Percentiles rank a stretch among this genome's conserved stretches.
Conservation (phyloP, 2,113 vertebrate species). For the Circaetus gallicus region DNA sequence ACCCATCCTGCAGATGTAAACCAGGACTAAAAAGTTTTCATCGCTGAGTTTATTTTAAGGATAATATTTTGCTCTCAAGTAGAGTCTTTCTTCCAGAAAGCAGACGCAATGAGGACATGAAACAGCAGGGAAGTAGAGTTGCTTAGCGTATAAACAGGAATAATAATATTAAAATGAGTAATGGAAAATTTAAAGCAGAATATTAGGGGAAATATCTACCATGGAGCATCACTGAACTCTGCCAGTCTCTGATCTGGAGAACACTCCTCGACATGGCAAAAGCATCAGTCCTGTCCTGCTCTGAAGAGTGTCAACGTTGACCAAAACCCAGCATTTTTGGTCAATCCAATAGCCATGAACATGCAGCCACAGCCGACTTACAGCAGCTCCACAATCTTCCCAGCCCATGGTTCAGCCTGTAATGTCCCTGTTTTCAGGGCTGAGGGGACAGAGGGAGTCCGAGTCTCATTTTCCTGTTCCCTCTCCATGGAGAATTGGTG, state of each 20-base stretch:
- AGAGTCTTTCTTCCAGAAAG: neutral
- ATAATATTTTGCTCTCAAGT: neutral
- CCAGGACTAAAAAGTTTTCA: neutral
- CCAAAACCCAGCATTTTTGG: neutral
- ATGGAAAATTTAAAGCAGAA: neutral
- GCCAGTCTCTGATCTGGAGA: neutral
- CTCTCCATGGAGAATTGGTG: accelerated
- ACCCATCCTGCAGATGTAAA: neutral
- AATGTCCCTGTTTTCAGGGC: neutral
- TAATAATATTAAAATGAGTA: slow-evolving; percentile 1
- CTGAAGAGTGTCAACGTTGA: too few species aligned
- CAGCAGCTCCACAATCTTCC: neutral
- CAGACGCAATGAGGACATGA: slow-evolving; percentile 13
- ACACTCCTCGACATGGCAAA: accelerated
- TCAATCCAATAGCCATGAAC: neutral
- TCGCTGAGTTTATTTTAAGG: neutral
- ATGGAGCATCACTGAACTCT: neutral
- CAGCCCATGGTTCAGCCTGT: neutral
- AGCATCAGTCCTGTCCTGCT: neutral
- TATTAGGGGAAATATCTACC: neutral
- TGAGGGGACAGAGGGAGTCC: neutral
- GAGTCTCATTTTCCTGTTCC: neutral
- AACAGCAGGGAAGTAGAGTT: slow-evolving; percentile 33
- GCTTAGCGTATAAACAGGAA: neutral
- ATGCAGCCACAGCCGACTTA: accelerated